Conservation (phyloP, 2,797 vertebrate species). For the Esox masquinongy region DNA sequence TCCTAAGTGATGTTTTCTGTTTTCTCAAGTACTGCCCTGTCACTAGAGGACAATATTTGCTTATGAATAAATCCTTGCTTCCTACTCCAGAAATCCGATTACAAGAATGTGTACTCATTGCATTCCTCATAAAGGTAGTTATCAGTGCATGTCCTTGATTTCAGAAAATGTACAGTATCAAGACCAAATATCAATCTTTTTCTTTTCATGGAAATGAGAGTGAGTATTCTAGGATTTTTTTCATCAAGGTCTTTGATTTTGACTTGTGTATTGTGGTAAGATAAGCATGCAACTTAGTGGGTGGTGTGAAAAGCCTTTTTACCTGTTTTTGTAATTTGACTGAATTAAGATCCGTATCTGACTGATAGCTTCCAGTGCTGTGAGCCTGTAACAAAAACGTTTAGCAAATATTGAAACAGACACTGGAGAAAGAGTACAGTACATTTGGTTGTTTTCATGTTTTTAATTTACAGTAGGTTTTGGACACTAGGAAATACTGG, state of each 20-base stretch:
- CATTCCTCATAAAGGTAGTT: neutral
- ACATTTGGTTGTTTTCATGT: conserved; percentile 34
- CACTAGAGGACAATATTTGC: conserved; percentile 7
- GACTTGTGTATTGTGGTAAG: conserved; percentile 43
- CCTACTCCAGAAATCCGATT: neutral
- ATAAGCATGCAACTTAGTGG: conserved; percentile 52
- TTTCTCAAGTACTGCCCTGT: too few relatives aligned
- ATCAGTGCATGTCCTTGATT: neutral
- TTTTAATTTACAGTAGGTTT: conserved; percentile 19
- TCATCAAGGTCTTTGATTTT: conserved; percentile 36
- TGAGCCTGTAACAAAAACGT: conserved; percentile 24
- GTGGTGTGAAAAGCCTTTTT: conserved; percentile 19
- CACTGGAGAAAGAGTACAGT: conserved; percentile 24
- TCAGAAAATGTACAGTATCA: neutral
- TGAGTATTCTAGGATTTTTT: conserved; percentile 21
- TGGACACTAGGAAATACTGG: conserved; percentile 33
- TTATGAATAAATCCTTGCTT: neutral
- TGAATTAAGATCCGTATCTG: conserved; percentile 63
- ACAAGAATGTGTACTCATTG: neutral
- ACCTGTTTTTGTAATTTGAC: conserved; percentile 41
- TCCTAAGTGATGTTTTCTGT: neutral
- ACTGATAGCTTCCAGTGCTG: conserved; percentile 48
- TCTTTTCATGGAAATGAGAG: neutral
- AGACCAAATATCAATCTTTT: neutral
- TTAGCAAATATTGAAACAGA: conserved; percentile 26